A percentile compares a stretch with the other conserved stretches of the same genome.
phyloP scores from a whole-genome alignment of 2,888 invertebrate genomes.

The Stenodema calcarata region DNA sequence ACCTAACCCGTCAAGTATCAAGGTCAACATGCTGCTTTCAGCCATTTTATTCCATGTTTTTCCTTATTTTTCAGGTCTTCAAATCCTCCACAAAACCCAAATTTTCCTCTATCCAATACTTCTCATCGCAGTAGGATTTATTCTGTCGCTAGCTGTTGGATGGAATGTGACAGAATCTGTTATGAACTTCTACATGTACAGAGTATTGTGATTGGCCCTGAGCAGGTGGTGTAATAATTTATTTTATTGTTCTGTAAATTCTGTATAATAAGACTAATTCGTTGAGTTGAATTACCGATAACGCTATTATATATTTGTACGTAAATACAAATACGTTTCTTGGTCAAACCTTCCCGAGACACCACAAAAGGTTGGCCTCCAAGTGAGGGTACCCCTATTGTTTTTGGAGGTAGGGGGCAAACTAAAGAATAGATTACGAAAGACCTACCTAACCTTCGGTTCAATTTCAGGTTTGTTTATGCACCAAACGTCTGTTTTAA shows the following conservation, averaged over 20 bases:
- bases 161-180: slow-evolving; percentile 85
- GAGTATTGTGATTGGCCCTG: slow-evolving; percentile 68
- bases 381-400: too few relatives aligned
- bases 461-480: too few relatives aligned
- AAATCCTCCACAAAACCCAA: slow-evolving; percentile 84
- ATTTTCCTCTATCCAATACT: slow-evolving; percentile 85
- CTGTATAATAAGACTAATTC: neutral
- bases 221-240: neutral
- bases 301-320: slow-evolving; percentile 17
- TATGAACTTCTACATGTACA: slow-evolving; percentile 82
- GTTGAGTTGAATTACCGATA: neutral
- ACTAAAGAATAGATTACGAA: too few relatives aligned
- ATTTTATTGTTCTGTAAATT: neutral
- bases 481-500: too few relatives aligned
- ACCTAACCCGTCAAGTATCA: too few relatives aligned
- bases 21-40: too few relatives aligned
- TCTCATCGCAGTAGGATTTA: slow-evolving; percentile 75
- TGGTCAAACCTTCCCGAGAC: too few relatives aligned
- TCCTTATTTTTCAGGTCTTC: slow-evolving; percentile 72
- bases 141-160: slow-evolving; percentile 76
- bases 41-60: slow-evolving; percentile 28
- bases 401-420: too few relatives aligned
- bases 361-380: too few relatives aligned
- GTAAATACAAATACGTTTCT: neutral
- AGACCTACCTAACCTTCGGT: too few relatives aligned